Conservation (phyloP, 92 coral and sea anemone species). For the Palythoa heliodiscus region DNA sequence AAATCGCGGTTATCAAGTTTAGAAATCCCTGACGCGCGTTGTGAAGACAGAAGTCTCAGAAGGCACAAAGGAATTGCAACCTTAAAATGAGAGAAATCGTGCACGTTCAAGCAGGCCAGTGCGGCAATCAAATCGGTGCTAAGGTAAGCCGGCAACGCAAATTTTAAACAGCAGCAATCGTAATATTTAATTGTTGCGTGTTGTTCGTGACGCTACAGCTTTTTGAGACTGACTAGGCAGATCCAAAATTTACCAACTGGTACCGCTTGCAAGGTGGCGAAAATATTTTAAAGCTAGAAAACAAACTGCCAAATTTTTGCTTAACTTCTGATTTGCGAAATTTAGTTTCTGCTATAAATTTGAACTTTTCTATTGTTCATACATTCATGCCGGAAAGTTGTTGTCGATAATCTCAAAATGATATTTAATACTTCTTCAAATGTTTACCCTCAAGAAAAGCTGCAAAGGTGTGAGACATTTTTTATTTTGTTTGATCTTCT, state of each 20-base stretch:
- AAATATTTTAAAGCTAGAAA: not conserved
- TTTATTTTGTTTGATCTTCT: not conserved
- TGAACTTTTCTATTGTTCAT: not conserved
- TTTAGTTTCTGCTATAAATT: not conserved
- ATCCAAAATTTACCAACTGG: not conserved
- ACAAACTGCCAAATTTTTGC: not conserved
- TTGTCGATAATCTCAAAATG: not conserved
- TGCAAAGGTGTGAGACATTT: not conserved
- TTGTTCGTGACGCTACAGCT: not conserved
- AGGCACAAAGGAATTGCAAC: not conserved
- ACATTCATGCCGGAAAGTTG: not conserved
- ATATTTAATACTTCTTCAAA: not conserved
- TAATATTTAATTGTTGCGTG: not conserved
- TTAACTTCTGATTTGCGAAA: not conserved
- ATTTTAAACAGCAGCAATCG: not conserved
- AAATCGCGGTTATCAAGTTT: not conserved
- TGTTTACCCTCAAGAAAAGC: not conserved
- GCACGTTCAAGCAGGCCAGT: constrained; percentile 90
- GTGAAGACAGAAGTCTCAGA: not conserved
- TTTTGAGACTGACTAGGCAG: not conserved
- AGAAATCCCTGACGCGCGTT: not conserved
- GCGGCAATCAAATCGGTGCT: constrained; percentile 96
- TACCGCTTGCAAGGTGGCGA: not conserved
- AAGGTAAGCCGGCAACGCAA: constrained; percentile 57
- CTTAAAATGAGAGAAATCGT: constrained; percentile 87